Evolutionary conservation across 2,797 vertebrate genomes (phyloP), one percentile per base, ranked within the genome.

Genomic region (Bufotes viridis): DNA sequence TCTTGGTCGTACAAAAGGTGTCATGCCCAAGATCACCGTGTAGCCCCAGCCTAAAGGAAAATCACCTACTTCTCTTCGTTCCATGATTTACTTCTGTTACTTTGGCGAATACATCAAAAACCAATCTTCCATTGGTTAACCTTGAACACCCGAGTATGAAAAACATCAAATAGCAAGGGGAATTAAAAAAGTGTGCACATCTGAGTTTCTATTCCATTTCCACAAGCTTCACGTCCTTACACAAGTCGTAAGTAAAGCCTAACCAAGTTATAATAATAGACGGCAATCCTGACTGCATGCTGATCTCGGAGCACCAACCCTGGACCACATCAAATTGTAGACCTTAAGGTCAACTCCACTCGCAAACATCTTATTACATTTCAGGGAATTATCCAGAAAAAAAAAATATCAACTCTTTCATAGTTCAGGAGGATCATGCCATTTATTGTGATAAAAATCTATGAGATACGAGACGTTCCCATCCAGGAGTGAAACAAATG

Each of bases 391-490:
- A 83, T 29, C 53, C 53, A 58, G 26, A 51, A 53, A 51, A 82
- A 70, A 82, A 26, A 70, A 51, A 49, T 1, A 29, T 34, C 53
- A 12, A 8, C 34, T 22, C 26, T 18, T 85, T 85, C 60, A 85
- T 15, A 85, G 74, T 22, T 85, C 34, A 85, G 3, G 82, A 78
- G 57, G 72, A 61, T 24, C 24, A 24, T 53, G 57, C 72, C 78
- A 85, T 85, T 85, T 85, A 85, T 85, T 85, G 84, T 85, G 84
- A 85, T 85, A 78, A 78, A 84, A 85, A 78, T 85, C 74, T 67
- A 26, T 53, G 74, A 78, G 84, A 85, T 85, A 85, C 7, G 84
- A 85, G 84, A 61, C 74, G 58, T 78, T 78, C 60, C 75, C 42
- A 80, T 6, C 60, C 70, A 34, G 86, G 72, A 87, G 72, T 65